These are phyloP conservation scores for Clarias gariepinus DNA, from an alignment of 2,113 vertebrate genomes.

Conservation along the genomic window DNA sequence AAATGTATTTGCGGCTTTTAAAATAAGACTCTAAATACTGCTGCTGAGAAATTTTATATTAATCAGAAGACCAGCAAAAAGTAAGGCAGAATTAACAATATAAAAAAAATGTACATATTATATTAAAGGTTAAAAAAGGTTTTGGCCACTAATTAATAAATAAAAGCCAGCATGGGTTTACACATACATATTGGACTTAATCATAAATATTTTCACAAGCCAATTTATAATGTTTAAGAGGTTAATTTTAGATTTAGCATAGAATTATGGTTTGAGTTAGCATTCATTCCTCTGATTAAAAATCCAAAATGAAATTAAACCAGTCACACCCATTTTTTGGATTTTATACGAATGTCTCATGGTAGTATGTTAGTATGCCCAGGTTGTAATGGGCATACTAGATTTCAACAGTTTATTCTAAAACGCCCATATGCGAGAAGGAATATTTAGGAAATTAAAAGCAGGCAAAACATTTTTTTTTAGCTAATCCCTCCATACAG, in stretches of 20 bases:
- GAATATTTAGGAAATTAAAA: slow-evolving; percentile 3
- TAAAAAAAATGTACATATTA: not conserved
- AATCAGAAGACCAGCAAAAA: not conserved
- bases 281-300: not conserved
- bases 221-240: not conserved
- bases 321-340: not conserved
- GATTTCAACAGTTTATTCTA: slow-evolving; percentile 5
- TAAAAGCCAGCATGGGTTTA: not conserved
- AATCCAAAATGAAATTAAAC: not conserved
- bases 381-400: slow-evolving; percentile 41
- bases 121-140: not conserved
- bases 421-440: not conserved
- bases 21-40: not conserved
- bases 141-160: not conserved
- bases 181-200: too few species aligned
- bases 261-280: not conserved
- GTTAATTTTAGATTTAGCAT: not conserved
- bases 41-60: not conserved
- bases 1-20: not conserved
- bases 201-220: not conserved
- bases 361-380: slow-evolving; percentile 26
- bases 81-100: not conserved
- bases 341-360: not conserved
- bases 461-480: not conserved
- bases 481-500: not conserved